Evolutionary conservation across 2,113 vertebrate species (phyloP).

Genomic region (Dendropsophus ebraccatus): DNA sequence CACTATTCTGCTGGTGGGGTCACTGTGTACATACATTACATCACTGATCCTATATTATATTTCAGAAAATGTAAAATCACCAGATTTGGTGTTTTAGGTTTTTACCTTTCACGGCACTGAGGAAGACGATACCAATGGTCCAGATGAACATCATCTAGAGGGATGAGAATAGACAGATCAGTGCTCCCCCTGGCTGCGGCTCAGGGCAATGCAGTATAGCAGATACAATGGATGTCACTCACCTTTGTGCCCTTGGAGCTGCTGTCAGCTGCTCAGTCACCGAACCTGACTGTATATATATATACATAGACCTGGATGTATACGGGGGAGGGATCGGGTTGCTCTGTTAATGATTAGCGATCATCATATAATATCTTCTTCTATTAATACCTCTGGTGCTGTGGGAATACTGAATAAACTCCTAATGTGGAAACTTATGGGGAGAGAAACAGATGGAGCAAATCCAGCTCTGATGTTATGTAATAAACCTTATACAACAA

Average conservation of each 20-base stretch:
- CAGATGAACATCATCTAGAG: slow-evolving; percentile 35
- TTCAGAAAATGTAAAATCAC: too few species aligned
- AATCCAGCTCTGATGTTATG: not conserved
- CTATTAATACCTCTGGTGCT: not conserved
- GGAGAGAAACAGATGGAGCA: not conserved
- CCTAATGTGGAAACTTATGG: not conserved
- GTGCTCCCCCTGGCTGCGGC: not conserved
- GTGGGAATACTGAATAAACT: not conserved
- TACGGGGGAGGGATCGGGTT: not conserved
- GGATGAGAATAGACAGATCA: not conserved
- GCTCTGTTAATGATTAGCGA: not conserved
- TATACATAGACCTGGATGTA: slow-evolving; percentile 7
- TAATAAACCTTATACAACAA: not conserved
- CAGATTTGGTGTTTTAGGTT: too few species aligned
- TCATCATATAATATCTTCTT: not conserved
- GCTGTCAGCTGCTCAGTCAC: not conserved
- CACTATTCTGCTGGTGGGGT: too few species aligned
- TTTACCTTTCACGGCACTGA: slow-evolving; percentile 34
- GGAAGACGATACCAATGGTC: not conserved
- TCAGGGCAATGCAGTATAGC: not conserved
- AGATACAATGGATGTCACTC: not conserved
- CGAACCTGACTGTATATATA: not conserved
- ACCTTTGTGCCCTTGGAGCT: slow-evolving; percentile 5
- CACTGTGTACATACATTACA: too few species aligned
- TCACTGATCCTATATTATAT: too few species aligned